A percentile compares a stretch with the other conserved stretches of the same genome.
Evolutionary conservation across 35 echinoderm and acorn worm genomes (phyloP).

Genomic region (Apostichopus parvimensis): DNA sequence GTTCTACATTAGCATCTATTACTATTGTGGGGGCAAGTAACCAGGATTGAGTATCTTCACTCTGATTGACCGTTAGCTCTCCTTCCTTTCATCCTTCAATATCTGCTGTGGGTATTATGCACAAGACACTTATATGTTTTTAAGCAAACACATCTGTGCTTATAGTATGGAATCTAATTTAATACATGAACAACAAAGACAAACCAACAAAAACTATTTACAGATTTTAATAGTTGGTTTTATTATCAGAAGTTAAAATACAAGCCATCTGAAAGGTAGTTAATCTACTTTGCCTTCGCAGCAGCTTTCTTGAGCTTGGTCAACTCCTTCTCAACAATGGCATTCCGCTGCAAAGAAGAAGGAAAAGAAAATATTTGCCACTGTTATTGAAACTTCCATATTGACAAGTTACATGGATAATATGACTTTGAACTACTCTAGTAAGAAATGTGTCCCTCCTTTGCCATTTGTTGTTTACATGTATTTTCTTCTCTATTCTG

Average conservation of each 20-base stretch:
- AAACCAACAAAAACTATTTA: background rate
- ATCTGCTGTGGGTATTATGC: too few relatives aligned
- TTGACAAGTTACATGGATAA: background rate
- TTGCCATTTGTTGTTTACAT: background rate
- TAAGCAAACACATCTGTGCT: too few relatives aligned
- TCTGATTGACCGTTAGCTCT: too few relatives aligned
- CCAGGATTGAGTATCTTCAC: too few relatives aligned
- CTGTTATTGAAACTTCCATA: background rate
- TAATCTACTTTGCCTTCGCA: constrained; percentile 61
- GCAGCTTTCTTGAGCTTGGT: constrained; percentile 71
- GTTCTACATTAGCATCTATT: too few relatives aligned
- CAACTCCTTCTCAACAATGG: constrained; percentile 68
- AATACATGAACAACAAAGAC: background rate
- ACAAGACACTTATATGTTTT: too few relatives aligned
- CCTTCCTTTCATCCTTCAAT: too few relatives aligned
- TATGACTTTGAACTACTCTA: background rate
- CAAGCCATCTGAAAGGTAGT: background rate
- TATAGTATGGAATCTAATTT: too few relatives aligned
- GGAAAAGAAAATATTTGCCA: background rate
- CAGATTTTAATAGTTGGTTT: background rate
- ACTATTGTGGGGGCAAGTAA: too few relatives aligned
- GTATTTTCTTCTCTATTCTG: too few relatives aligned
- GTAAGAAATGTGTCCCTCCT: background rate
- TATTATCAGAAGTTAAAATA: background rate
- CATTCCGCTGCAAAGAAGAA: constrained; percentile 69